These are phyloP conservation scores for Corythornis vintsioides DNA, from an alignment of 2,113 vertebrate species.

Conservation along the genomic window DNA sequence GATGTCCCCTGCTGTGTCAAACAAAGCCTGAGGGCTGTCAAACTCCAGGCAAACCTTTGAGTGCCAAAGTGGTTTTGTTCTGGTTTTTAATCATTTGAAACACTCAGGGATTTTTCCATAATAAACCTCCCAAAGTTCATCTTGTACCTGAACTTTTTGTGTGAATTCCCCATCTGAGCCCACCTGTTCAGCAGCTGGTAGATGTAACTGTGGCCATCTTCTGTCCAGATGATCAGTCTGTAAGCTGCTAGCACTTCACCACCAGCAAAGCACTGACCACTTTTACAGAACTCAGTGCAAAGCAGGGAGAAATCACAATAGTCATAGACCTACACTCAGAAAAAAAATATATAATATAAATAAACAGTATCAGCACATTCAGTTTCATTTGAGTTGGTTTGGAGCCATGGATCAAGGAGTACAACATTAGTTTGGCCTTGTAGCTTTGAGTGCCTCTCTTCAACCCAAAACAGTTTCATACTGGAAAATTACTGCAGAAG, in stretches of 20 bases:
- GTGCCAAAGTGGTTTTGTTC: slow-evolving; percentile 81
- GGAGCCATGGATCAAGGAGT: background rate
- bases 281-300: slow-evolving; percentile 69
- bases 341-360: background rate
- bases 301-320: slow-evolving; percentile 84
- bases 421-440: background rate
- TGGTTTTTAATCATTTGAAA: slow-evolving; percentile 80
- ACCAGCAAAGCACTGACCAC: slow-evolving; percentile 73
- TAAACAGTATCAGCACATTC: background rate
- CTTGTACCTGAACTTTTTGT: slow-evolving; percentile 79
- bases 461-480: background rate
- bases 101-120: slow-evolving; percentile 78
- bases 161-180: slow-evolving; percentile 75
- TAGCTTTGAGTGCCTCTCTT: background rate
- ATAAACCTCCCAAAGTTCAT: slow-evolving; percentile 80
- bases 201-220: slow-evolving; percentile 80
- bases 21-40: slow-evolving; percentile 77
- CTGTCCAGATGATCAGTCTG: slow-evolving; percentile 82
- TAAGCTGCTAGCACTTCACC: slow-evolving; percentile 80
- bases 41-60: slow-evolving; percentile 76
- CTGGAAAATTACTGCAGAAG: background rate
- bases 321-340: slow-evolving; percentile 77
- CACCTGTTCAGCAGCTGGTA: slow-evolving; percentile 90
- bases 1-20: slow-evolving; percentile 75
- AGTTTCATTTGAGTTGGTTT: background rate